Conservation (phyloP, 2,113 vertebrate species). For the Sprattus sprattus region DNA sequence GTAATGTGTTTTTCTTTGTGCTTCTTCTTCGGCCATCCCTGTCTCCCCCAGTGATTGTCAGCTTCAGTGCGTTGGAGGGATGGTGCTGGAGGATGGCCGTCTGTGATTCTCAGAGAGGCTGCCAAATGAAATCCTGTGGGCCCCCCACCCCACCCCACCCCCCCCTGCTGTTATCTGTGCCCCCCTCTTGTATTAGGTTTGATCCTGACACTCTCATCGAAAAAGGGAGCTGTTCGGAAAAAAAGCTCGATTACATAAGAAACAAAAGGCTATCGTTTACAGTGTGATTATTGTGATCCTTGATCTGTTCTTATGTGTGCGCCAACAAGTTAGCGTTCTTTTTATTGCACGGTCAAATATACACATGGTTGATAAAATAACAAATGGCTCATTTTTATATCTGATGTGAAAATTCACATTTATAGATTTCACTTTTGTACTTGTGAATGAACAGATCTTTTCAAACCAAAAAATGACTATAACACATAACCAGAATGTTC, state of each 20-base stretch:
- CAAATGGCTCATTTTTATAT: background rate
- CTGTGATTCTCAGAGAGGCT: constrained; percentile 34
- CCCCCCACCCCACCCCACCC: constrained; percentile 14
- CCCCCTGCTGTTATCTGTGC: constrained; percentile 41
- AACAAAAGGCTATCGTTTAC: background rate
- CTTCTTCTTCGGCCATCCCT: background rate
- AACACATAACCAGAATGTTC: background rate
- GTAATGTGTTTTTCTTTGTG: constrained; percentile 39
- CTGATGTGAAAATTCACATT: background rate
- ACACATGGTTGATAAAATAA: background rate
- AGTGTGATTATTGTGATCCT: background rate
- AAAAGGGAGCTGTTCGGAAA: background rate
- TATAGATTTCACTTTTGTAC: background rate
- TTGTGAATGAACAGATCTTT: background rate
- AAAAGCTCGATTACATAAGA: background rate
- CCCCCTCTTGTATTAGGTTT: constrained; percentile 10
- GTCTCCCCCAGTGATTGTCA: constrained; percentile 31
- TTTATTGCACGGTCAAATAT: background rate
- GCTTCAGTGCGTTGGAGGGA: constrained; percentile 31
- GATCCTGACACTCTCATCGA: background rate
- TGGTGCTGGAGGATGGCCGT: constrained; percentile 24
- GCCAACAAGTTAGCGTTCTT: background rate
- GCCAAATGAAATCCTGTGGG: constrained; percentile 41
- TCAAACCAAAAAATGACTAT: background rate
- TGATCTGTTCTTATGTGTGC: background rate